These are phyloP conservation scores for Numida meleagris DNA, from an alignment of 2,113 vertebrate genomes.

Conservation along the genomic window DNA sequence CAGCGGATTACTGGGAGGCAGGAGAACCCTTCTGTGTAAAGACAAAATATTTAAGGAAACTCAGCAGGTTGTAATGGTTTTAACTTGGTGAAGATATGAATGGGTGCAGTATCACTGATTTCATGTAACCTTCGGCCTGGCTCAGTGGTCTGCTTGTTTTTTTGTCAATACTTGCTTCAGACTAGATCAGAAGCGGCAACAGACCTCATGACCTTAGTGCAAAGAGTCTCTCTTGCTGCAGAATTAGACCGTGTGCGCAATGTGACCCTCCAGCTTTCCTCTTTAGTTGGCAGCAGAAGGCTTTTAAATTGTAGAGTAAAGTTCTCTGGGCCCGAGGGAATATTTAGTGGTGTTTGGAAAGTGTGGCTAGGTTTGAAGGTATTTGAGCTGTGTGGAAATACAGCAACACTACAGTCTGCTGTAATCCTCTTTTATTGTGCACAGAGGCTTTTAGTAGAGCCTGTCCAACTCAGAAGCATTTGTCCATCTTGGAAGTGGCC, in stretches of 20 bases:
- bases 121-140: not conserved
- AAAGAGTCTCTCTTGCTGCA: not conserved
- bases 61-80: not conserved
- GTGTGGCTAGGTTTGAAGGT: slow-evolving; percentile 67
- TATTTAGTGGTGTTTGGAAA: slow-evolving; percentile 74
- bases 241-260: not conserved
- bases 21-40: not conserved
- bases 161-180: not conserved
- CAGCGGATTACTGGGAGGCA: not conserved
- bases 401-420: not conserved
- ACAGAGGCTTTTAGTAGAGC: not conserved
- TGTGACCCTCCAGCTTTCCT: slow-evolving; percentile 11
- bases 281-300: slow-evolving; percentile 53
- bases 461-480: not conserved
- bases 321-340: slow-evolving; percentile 62
- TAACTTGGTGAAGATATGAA: not conserved
- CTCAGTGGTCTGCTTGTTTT: not conserved
- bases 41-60: not conserved
- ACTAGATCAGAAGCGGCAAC: not conserved
- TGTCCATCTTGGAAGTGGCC: not conserved
- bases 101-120: not conserved
- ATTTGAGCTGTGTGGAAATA: slow-evolving; percentile 26
- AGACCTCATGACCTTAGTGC: not conserved
- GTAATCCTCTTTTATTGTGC: slow-evolving; percentile 30
- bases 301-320: slow-evolving; percentile 72